Percentiles rank a stretch among this genome's conserved stretches.
phyloP scores from a whole-genome alignment of 2,113 vertebrate species.

The Colinus virginianus region DNA sequence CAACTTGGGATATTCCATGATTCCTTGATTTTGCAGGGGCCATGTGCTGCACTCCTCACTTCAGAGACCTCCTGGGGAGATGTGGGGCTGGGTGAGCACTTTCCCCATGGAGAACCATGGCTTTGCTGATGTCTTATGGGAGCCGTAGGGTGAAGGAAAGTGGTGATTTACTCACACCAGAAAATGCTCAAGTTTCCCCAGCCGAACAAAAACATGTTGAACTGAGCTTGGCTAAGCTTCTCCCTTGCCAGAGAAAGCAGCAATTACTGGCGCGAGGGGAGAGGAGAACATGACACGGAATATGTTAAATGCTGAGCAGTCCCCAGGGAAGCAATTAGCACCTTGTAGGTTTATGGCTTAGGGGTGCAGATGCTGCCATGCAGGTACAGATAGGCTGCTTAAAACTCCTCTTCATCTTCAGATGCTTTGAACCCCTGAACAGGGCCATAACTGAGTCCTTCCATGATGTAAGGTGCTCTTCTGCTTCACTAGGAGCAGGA shows the following conservation, averaged over 20 bases:
- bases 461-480: not conserved
- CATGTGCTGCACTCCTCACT: not conserved
- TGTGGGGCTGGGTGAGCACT: not conserved
- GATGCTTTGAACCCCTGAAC: slow-evolving; percentile 2
- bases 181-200: not conserved
- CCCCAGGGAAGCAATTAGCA: slow-evolving; percentile 65
- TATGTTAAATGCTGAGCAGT: not conserved
- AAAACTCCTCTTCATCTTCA: not conserved
- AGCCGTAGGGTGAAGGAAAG: not conserved
- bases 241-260: slow-evolving; percentile 32
- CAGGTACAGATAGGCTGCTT: not conserved
- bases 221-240: not conserved
- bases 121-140: not conserved
- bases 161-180: not conserved
- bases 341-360: not conserved
- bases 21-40: not conserved
- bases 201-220: not conserved
- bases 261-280: slow-evolving; percentile 17
- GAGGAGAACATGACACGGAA: not conserved
- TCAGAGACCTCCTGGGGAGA: not conserved
- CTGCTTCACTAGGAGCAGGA: not conserved
- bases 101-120: not conserved
- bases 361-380: slow-evolving; percentile 2
- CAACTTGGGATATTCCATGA: no score
- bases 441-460: not conserved